Evolutionary conservation across 1,140 invertebrate genomes (phyloP), one percentile per base, ranked within the genome.

Genomic region (Nixonia krombeini): DNA sequence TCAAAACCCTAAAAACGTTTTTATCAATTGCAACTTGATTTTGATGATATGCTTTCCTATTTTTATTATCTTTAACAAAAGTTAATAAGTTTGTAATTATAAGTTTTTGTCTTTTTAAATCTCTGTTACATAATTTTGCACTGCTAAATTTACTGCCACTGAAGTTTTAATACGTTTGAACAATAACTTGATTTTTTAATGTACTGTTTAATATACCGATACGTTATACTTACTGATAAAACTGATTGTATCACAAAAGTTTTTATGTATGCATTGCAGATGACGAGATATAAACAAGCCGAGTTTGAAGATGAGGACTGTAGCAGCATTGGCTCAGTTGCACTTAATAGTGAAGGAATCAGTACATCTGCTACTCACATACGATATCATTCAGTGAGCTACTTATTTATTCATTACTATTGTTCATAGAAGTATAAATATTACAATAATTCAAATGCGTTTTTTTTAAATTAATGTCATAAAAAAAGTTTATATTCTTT

Each of bases 201-300:
- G n/a, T n/a, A n/a, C n/a, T n/a, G n/a, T n/a, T n/a, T n/a, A n/a
- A n/a, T n/a, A n/a, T n/a, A n/a, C n/a, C n/a, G n/a, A n/a, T n/a
- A n/a, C n/a, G n/a, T n/a, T n/a, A n/a, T n/a, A n/a, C n/a, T n/a
- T n/a, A n/a, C n/a, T n/a, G n/a, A n/a, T n/a, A n/a, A n/a, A n/a
- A n/a, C n/a, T n/a, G n/a, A n/a, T n/a, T n/a, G n/a, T n/a, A n/a
- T n/a, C n/a, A n/a, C n/a, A 31, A 17, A 13, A n/a, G n/a, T 8
- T 23, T 33, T 23, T 21, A 8, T 49, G 6, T 28, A 58, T 57
- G 40, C 17, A 57, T 87, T 87, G n/a, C 87, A 94, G 92, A 94
- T 94, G 92, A 93, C 92, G 59, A 89, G 91, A 56, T 94, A 94
- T 73, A 94, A 93, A 82, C 92, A 93, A 74, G 91, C 92, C 21